Base-by-base conservation (phyloP, 2,113 vertebrate species). In the Cairina moschata region DNA sequence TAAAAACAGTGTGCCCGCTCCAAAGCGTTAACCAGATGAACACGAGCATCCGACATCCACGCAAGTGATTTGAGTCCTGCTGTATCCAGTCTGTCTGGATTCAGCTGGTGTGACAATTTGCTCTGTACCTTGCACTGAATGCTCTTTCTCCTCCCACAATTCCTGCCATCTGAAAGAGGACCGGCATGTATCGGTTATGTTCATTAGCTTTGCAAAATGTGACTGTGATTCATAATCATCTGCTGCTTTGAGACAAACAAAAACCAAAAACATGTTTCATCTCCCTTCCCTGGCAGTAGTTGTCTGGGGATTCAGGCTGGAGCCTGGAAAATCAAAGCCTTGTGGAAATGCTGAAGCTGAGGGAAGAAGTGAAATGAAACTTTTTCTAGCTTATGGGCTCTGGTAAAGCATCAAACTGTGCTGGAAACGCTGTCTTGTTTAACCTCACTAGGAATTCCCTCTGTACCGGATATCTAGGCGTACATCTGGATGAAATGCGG, bases 181-280 rank as follows among this genome's bases (percentile, higher is more conserved):
- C 60, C 2, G 50, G 42, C 65, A 10, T 10, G 68, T 60, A 71
- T 62, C 81, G 31, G 69, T 72, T 50, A 65, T 79, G 42, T 83
- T 93, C 83, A 66, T 77, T 68, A 78, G 84, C 84, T 72, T 13
- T 90, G n/a, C 86, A 91, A 25, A 71, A 67, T n/a, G 46, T 62
- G 86, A 69, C 92, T 93, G 59, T 68, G 83, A 44, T 88, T 88
- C 86, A 83, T 68, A 85, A 78, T 77, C 72, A 29, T 42, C 86
- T 80, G 86, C 86, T 88, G 83, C 88, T 88, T 82, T 52, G 88
- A 75, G 86, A 59, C 80, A 92, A 94, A 66, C 54, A 90, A 59
- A 72, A 23, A 8, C 36, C 56, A 17, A 73, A 80, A 78, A 8
- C 1, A 3, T 42, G n/a, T 78, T 65, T 72, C 74, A 52, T 38